Conservation (phyloP, 2,888 invertebrate genomes). For the Dione juno region DNA sequence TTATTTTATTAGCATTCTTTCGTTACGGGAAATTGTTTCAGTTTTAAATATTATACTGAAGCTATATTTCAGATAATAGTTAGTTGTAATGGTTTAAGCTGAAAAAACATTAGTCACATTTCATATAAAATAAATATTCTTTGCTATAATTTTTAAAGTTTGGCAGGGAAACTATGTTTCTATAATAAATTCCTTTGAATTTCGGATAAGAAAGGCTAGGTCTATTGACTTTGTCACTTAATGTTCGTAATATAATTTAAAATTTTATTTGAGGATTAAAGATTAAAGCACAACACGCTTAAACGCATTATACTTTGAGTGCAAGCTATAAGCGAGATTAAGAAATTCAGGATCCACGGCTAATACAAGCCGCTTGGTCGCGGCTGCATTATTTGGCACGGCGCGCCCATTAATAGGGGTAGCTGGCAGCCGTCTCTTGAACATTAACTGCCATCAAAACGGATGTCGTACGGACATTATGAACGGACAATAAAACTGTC, state of each 20-base stretch:
- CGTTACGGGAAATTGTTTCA: neutral
- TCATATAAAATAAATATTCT: conserved; percentile 30
- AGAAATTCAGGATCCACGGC: conserved; percentile 54
- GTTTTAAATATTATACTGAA: neutral
- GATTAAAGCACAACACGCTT: neutral
- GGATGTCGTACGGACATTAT: conserved; percentile 78
- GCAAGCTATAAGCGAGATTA: conserved; percentile 35
- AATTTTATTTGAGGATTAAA: neutral
- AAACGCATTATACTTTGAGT: conserved; percentile 30
- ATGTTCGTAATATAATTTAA: neutral
- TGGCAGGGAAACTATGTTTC: conserved; percentile 29
- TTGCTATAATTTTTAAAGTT: conserved; percentile 25
- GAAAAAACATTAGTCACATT: conserved; percentile 5
- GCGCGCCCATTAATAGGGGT: conserved; percentile 66
- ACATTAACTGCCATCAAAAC: conserved; percentile 78
- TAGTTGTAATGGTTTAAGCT: too few relatives aligned
- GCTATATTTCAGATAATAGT: neutral
- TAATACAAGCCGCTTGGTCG: conserved; percentile 62
- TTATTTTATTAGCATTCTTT: neutral
- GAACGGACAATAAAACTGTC: conserved; percentile 76
- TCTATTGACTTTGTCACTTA: conserved; percentile 9
- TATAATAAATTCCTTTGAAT: conserved; percentile 29
- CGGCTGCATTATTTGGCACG: conserved; percentile 73
- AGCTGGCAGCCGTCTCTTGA: conserved; percentile 70
- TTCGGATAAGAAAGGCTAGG: conserved; percentile 9